phyloP scores from a whole-genome alignment of 2,113 vertebrate species.

The Hassar affinis region DNA sequence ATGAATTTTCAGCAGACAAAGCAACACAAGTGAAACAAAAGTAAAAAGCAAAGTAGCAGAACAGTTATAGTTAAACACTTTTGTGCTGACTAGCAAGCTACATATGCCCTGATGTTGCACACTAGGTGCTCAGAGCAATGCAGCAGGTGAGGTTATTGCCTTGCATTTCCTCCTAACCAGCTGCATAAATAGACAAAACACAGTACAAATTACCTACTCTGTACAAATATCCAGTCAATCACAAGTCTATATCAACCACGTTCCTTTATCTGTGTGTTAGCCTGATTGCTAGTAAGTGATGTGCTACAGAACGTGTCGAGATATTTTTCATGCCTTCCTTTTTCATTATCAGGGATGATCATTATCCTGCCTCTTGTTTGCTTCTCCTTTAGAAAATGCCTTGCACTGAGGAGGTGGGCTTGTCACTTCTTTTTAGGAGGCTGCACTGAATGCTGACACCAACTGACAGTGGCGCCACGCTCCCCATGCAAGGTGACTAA shows the following conservation, averaged over 20 bases:
- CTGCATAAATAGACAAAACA: constrained; percentile 1
- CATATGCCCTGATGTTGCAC: not conserved
- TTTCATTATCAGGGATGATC: constrained; percentile 1
- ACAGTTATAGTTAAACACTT: not conserved
- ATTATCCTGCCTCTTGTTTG: not conserved
- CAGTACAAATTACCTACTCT: constrained; percentile 6
- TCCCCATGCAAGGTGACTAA: constrained; percentile 19
- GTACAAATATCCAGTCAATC: constrained; percentile 26
- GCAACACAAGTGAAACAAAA: not conserved
- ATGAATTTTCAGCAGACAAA: not conserved
- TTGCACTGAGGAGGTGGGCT: constrained; percentile 12
- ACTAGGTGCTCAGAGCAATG: not conserved
- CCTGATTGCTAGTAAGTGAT: not conserved
- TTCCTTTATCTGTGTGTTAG: constrained; percentile 7
- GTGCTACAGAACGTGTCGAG: not conserved
- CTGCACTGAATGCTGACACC: constrained; percentile 1
- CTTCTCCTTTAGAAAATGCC: constrained; percentile 13
- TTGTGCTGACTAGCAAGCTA: not conserved
- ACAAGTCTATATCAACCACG: not conserved
- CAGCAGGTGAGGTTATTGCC: not conserved
- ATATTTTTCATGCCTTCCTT: not conserved
- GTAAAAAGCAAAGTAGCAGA: not conserved
- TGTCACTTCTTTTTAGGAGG: constrained; percentile 31
- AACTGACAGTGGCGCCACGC: constrained; percentile 18
- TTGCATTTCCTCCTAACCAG: not conserved